Base-by-base conservation (phyloP, 2,888 invertebrate species). In the Scaptomyza reducta region DNA sequence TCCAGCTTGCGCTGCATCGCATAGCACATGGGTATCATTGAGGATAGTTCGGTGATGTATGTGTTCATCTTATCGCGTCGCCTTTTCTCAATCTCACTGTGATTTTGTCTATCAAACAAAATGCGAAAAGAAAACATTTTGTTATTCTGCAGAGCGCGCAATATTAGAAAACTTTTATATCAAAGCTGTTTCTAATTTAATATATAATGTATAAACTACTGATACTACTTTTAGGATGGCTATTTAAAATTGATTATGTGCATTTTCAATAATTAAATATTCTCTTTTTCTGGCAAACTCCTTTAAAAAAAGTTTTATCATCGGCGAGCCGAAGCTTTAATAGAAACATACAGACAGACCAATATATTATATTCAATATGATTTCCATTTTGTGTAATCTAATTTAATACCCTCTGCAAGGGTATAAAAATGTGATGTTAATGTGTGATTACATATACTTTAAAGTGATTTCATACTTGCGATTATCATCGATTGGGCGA, bases 41-140 rank as follows among this genome's bases (percentile, higher is more conserved):
- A 93, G 54, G 97, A 96, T 61, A 98, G 91, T 91, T 98, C 97
- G 3, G 96, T 94, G 81, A 98, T 98, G 92, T 97, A 98, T 0
- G 96, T 96, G 92, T 98, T 98, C 98, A 98, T 98, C 92, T 98
- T 98, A 91, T 98, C 98, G 31, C 98, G 94, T 0, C 98, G 94
- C 0, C 98, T 93, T 91, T 98, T 98, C 92, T 98, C 98, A 68
- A 98, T 98, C 92, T 98, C 98, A 91, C 98, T 98, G 92, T 98
- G 98, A 92, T 98, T 98, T 92, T 98, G 98, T 87, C 97, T 97
- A 57, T 57, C 51, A 31, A 47, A 67, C 22, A 73, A 57, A 27
- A 10, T 10, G 10, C 49, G 14, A 38, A 38, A 35, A 38, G 14
- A 38, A 38, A 35, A n/a, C n/a, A 35, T 6, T 35, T n/a, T 35